These are phyloP conservation scores for Chloroclysta siterata DNA, from an alignment of 2,888 invertebrate genomes.

Conservation along the genomic window DNA sequence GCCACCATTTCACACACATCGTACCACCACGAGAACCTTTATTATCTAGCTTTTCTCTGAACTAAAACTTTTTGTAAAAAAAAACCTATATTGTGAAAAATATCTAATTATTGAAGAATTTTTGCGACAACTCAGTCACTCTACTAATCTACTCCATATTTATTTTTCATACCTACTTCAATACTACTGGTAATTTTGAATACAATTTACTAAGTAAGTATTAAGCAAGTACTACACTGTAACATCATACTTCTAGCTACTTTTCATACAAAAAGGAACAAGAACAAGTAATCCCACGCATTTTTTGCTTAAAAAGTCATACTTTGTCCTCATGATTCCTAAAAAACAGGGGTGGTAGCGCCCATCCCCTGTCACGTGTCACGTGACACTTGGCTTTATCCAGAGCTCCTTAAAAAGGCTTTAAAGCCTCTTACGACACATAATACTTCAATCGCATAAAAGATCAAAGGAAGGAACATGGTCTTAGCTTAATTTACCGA, in stretches of 20 bases:
- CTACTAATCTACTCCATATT: too few relatives aligned
- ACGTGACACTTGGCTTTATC: conserved; percentile 59
- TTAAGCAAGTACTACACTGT: too few relatives aligned
- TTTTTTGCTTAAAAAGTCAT: conserved; percentile 14
- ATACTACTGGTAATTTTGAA: too few relatives aligned
- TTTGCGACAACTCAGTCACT: too few relatives aligned
- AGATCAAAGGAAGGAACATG: conserved; percentile 47
- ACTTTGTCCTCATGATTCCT: conserved; percentile 22
- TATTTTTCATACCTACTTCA: too few relatives aligned
- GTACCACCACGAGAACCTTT: too few relatives aligned
- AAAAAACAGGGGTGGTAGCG: conserved; percentile 41
- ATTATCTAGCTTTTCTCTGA: too few relatives aligned
- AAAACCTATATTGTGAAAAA: too few relatives aligned
- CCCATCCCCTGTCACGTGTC: conserved; percentile 53
- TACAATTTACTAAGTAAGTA: too few relatives aligned
- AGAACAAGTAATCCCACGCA: not conserved
- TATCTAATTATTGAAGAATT: too few relatives aligned
- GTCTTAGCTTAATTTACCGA: conserved; percentile 45
- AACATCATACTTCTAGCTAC: not conserved
- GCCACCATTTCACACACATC: too few relatives aligned
- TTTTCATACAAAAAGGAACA: not conserved
- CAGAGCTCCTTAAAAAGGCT: conserved; percentile 54
- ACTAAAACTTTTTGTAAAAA: too few relatives aligned
- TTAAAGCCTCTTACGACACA: conserved; percentile 61
- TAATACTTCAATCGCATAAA: conserved; percentile 59